Percentiles rank a stretch among this genome's conserved stretches.
These are phyloP conservation scores for Bagarius yarrelli DNA, from an alignment of 2,113 vertebrate genomes.

Conservation along the genomic window DNA sequence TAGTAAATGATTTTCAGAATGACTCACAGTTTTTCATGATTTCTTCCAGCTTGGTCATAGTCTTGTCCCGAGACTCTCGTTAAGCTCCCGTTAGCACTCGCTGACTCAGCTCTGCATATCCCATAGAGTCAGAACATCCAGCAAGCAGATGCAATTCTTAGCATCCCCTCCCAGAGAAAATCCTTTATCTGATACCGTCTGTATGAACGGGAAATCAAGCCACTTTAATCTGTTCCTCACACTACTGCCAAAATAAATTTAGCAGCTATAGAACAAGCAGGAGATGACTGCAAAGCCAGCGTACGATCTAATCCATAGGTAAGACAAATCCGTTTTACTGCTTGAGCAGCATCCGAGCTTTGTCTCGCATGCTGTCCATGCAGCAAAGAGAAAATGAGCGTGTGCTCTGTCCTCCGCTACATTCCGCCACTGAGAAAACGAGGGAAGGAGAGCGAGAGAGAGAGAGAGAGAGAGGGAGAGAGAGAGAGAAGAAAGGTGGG, in stretches of 20 bases:
- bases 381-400: conserved; percentile 50
- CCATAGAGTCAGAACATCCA: conserved; percentile 8
- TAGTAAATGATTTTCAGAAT: background rate
- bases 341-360: conserved; percentile 22
- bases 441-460: conserved; percentile 30
- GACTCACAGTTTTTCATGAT: background rate
- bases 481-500: conserved; percentile 29
- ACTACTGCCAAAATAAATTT: background rate
- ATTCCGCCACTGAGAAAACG: conserved; percentile 51
- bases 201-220: background rate
- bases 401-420: conserved; percentile 38
- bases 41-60: conserved; percentile 9
- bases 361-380: conserved; percentile 27
- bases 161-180: conserved; percentile 14
- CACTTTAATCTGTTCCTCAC: background rate
- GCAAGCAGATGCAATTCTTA: background rate
- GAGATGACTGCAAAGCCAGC: background rate
- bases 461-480: conserved; percentile 19
- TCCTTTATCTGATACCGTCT: conserved; percentile 35
- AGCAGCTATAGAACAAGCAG: background rate
- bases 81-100: conserved; percentile 29
- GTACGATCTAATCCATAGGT: conserved; percentile 28
- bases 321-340: conserved; percentile 43
- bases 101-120: conserved; percentile 48
- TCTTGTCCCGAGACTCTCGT: conserved; percentile 11